These are phyloP conservation scores for Loripinus fragilis DNA, from an alignment of 2,888 invertebrate genomes.

Conservation along the genomic window DNA sequence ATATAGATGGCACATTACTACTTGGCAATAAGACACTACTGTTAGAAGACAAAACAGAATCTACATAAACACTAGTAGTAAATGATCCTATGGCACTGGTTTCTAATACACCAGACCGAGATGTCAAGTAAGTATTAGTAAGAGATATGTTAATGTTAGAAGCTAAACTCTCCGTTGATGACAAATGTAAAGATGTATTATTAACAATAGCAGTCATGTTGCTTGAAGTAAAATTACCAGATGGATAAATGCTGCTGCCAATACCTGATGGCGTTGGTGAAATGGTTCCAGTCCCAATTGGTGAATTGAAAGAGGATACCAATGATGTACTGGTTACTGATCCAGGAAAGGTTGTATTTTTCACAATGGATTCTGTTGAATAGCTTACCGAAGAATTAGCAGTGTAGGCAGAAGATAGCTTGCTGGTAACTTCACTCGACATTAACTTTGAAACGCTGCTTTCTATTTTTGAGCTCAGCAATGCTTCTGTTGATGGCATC, in stretches of 20 bases:
- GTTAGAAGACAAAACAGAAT: background rate
- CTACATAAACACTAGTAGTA: background rate
- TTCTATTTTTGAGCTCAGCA: too few species aligned
- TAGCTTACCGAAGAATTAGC: background rate
- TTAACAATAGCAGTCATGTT: too few species aligned
- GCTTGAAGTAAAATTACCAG: background rate
- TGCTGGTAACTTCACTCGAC: too few species aligned
- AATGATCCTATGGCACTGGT: background rate
- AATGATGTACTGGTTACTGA: background rate
- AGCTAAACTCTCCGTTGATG: background rate
- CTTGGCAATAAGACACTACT: background rate
- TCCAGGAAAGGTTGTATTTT: background rate
- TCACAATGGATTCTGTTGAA: background rate
- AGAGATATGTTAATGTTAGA: background rate
- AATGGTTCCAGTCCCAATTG: background rate
- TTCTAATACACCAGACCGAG: background rate
- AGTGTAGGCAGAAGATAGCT: too few species aligned
- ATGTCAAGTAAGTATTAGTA: background rate
- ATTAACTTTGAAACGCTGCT: too few species aligned
- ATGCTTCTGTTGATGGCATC: too few species aligned
- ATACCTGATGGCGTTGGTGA: background rate
- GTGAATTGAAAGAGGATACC: background rate
- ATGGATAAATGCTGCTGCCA: background rate
- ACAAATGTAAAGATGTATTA: too few species aligned
- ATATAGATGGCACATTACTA: background rate